Evolutionary conservation across 53 echinoderm and acorn worm genomes (phyloP).

Genomic region (Actinopyga echinites): DNA sequence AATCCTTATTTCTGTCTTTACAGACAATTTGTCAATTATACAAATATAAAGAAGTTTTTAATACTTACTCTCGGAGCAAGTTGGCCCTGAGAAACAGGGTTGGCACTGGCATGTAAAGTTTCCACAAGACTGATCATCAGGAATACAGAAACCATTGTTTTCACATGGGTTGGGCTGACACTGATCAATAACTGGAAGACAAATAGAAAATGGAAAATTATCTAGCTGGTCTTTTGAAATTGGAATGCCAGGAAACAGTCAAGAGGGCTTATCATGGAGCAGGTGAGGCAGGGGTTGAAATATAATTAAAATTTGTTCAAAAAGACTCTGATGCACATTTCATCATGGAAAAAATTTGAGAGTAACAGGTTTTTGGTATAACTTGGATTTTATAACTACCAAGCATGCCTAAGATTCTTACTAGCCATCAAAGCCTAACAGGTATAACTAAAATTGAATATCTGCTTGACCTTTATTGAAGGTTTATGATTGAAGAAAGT

Average conservation of each 20-base stretch:
- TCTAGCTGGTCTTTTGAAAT: neutral
- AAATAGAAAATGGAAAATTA: neutral
- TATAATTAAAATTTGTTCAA: too few relatives aligned
- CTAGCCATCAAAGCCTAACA: too few relatives aligned
- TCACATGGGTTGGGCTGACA: conserved; percentile 87
- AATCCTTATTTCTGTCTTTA: neutral
- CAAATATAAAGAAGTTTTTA: neutral
- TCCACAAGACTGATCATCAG: conserved; percentile 57
- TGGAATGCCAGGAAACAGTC: neutral
- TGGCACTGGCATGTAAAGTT: conserved; percentile 81
- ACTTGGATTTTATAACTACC: too few relatives aligned
- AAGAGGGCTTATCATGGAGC: too few relatives aligned
- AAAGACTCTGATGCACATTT: too few relatives aligned
- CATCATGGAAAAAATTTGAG: too few relatives aligned
- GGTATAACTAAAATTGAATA: too few relatives aligned
- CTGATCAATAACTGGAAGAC: conserved; percentile 61
- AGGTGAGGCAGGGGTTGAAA: too few relatives aligned
- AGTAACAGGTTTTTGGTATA: too few relatives aligned
- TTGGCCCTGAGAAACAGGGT: conserved; percentile 63
- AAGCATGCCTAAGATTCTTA: too few relatives aligned
- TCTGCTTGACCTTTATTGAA: too few relatives aligned
- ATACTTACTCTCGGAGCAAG: conserved; percentile 71
- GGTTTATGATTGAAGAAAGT: too few relatives aligned
- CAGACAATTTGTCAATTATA: neutral
- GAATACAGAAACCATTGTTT: conserved; percentile 79